phyloP scores from a whole-genome alignment of 1,140 invertebrate species.

The Alviniconcha marisindica region DNA sequence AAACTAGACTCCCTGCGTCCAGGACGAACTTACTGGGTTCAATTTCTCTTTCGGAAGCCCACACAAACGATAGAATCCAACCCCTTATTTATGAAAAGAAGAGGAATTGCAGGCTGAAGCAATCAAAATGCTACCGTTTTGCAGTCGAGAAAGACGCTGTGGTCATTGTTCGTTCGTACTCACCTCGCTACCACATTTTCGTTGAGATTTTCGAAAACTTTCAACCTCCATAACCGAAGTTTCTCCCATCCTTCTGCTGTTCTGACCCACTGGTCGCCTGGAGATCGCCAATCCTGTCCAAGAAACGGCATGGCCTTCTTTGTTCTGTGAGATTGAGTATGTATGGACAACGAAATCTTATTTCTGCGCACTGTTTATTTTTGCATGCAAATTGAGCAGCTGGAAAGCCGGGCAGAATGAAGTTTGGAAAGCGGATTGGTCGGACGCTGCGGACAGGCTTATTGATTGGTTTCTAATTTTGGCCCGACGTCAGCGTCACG shows the following conservation, averaged over 20 bases:
- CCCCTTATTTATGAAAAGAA: too few species aligned
- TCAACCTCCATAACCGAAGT: conserved; percentile 70
- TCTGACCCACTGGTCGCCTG: conserved; percentile 98
- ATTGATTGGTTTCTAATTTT: conserved; percentile 50
- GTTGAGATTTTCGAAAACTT: conserved; percentile 74
- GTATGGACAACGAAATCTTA: conserved; percentile 15
- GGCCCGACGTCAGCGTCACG: conserved; percentile 49
- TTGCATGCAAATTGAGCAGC: conserved; percentile 62
- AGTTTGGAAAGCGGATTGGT: conserved; percentile 44
- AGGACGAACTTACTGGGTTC: too few species aligned
- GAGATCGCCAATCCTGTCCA: conserved; percentile 85
- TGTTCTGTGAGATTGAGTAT: neutral
- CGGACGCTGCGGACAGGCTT: neutral
- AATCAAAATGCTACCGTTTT: too few species aligned
- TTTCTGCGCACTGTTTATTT: conserved; percentile 66
- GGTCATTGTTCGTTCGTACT: too few species aligned
- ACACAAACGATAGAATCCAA: too few species aligned
- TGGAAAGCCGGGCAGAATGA: conserved; percentile 41
- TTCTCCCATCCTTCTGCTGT: conserved; percentile 88
- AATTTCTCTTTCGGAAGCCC: too few species aligned
- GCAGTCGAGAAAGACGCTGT: too few species aligned
- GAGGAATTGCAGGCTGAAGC: too few species aligned
- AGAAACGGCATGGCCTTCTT: conserved; percentile 90
- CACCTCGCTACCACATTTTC: conserved; percentile 72
- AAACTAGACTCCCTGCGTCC: too few species aligned